A percentile compares a stretch with the other conserved stretches of the same genome.
phyloP scores from a whole-genome alignment of 2,888 invertebrate species.

The Drosophila nr. medialis region DNA sequence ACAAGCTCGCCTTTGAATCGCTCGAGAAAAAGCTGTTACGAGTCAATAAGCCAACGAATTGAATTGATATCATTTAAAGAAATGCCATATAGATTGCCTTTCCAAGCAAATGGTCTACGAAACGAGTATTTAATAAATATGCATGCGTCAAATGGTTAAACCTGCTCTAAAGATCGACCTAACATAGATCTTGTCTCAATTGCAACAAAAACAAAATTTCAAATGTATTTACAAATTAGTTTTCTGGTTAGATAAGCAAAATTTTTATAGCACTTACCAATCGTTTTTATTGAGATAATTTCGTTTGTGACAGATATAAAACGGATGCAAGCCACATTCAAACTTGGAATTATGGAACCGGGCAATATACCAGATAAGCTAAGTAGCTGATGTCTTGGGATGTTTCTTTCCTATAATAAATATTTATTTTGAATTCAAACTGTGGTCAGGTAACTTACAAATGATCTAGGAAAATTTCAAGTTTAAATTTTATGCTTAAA shows the following conservation, averaged over 20 bases:
- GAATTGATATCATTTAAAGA: conserved; percentile 78
- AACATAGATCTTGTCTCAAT: conserved; percentile 64
- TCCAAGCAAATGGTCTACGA: conserved; percentile 15
- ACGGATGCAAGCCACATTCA: conserved; percentile 15
- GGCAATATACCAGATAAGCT: conserved; percentile 1
- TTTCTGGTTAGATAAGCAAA: conserved; percentile 54
- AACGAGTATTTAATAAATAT: conserved; percentile 64
- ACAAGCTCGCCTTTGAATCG: conserved; percentile 78
- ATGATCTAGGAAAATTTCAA: not conserved
- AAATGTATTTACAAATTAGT: conserved; percentile 32
- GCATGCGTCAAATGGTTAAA: conserved; percentile 59
- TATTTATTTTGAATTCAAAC: not conserved
- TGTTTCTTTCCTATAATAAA: not conserved
- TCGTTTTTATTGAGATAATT: conserved; percentile 35
- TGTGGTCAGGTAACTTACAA: not conserved
- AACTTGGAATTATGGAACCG: conserved; percentile 10
- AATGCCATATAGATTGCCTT: conserved; percentile 35
- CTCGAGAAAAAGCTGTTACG: conserved; percentile 72
- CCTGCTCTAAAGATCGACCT: conserved; percentile 40
- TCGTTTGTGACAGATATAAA: conserved; percentile 24
- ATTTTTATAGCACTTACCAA: conserved; percentile 50
- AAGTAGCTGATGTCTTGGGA: not conserved
- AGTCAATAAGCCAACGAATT: conserved; percentile 70
- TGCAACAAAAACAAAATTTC: conserved; percentile 45
- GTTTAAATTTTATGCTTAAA: not conserved